Base-by-base conservation (phyloP, 2,113 vertebrate genomes). In the Hypanus sabinus region DNA sequence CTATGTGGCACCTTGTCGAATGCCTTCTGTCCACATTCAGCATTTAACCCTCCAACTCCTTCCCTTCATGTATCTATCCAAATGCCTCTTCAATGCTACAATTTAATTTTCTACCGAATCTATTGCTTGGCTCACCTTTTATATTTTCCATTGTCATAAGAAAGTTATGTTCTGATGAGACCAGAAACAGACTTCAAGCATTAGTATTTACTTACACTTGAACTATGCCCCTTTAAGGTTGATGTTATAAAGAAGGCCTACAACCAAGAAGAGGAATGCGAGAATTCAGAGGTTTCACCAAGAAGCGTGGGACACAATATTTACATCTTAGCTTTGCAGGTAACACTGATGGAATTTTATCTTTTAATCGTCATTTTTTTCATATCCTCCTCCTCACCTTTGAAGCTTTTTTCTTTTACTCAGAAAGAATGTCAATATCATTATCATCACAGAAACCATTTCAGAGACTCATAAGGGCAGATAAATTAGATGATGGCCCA, bases 211-310 rank as follows among this genome's bases (percentile, higher is more conserved):
- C 62, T 81, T 77, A 62, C 3, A 62, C 38, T 94, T n/a, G 20
- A 80, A 94, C 62, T 20, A 94, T 94, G 22, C 24, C 94, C 22
- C 90, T 68, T 6, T 57, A 95, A 99, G 99, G 97, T 99, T 60
- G 98, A 99, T 0, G 98, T 99, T 93, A 99, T 99, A 94, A 99
- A 99, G 96, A 99, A 98, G 95, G 98, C 98, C 68, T 99, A 99
- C 94, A 95, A 97, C 46, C 98, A 99, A 96, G 99, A 99, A 94
- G 97, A 96, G 30, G 98, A 99, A 94, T 97, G 96, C 71, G 98
- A 99, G 94, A 98, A 96, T 0, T 96, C 96, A 0, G 98, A 99
- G 75, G 98, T 99, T 83, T 99, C 98, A 24, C 98, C 99, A 0
- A 96, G 97, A 0, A 99, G 99, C 95, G 99, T 99, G 0, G 99